These are phyloP conservation scores for Leptatherina wallacei DNA, from an alignment of 2,797 vertebrate species.

Conservation along the genomic window DNA sequence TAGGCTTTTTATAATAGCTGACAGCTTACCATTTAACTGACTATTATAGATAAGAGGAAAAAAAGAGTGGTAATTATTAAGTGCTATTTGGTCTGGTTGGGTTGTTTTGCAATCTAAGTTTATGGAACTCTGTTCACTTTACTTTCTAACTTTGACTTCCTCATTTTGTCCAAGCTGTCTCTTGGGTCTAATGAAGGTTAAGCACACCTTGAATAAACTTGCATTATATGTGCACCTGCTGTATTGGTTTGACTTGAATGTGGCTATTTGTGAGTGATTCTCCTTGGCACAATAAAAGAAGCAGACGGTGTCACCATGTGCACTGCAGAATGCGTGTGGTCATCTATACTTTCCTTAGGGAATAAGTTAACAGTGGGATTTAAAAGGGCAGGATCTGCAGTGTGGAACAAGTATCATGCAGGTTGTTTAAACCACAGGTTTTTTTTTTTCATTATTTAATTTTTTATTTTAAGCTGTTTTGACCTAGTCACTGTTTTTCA, in stretches of 20 bases:
- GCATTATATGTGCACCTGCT: conserved; percentile 31
- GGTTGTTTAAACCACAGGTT: neutral
- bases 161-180: neutral
- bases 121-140: neutral
- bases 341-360: conserved; percentile 34
- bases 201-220: conserved; percentile 13
- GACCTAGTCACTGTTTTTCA: conserved; percentile 63
- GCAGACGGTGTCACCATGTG: conserved; percentile 58
- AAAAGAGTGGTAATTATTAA: conserved; percentile 1
- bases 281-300: conserved; percentile 50
- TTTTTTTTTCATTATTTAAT: neutral
- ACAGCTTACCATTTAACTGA: neutral
- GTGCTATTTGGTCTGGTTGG: neutral
- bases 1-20: neutral
- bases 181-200: neutral
- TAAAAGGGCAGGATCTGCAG: conserved; percentile 42
- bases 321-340: conserved; percentile 37
- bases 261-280: conserved; percentile 42
- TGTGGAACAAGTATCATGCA: neutral
- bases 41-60: neutral
- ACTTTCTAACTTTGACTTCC: neutral
- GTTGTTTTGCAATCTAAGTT: neutral
- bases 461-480: neutral
- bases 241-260: conserved; percentile 5
- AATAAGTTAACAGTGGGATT: conserved; percentile 53